Evolutionary conservation across 1,140 invertebrate genomes (phyloP).

Genomic region (Drosophila bocqueti): DNA sequence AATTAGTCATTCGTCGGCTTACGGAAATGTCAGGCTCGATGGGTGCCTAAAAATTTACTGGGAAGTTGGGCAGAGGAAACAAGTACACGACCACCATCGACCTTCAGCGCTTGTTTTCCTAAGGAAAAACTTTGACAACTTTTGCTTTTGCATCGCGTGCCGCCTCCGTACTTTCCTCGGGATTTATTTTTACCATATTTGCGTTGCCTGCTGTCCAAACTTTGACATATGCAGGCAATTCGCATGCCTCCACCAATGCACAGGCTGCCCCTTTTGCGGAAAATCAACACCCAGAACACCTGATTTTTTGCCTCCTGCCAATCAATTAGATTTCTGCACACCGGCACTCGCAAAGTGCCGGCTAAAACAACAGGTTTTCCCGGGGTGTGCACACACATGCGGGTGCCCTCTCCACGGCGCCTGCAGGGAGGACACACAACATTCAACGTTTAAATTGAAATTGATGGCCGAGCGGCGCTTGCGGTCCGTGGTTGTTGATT

Average conservation of each 20-base stretch:
- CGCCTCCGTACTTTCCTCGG: constrained; percentile 9
- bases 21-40: constrained; percentile 68
- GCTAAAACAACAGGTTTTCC: constrained; percentile 62
- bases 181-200: constrained; percentile 70
- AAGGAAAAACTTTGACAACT: constrained; percentile 15
- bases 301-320: constrained; percentile 49
- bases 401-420: constrained; percentile 25
- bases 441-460: constrained; percentile 77
- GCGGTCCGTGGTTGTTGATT: constrained; percentile 59
- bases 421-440: constrained; percentile 64
- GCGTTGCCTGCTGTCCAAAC: constrained; percentile 75
- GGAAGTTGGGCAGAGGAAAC: constrained; percentile 30
- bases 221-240: constrained; percentile 73
- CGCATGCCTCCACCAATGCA: background rate
- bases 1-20: constrained; percentile 58
- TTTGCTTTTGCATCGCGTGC: constrained; percentile 62
- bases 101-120: constrained; percentile 47
- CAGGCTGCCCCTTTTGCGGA: background rate
- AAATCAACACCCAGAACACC: constrained; percentile 60
- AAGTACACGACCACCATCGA: constrained; percentile 64
- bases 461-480: constrained; percentile 67
- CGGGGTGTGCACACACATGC: constrained; percentile 10
- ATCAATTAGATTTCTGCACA: constrained; percentile 75
- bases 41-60: constrained; percentile 15
- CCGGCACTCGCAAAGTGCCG: constrained; percentile 20